Conservation (phyloP, 1,140 invertebrate genomes). For the Aethina tumida region DNA sequence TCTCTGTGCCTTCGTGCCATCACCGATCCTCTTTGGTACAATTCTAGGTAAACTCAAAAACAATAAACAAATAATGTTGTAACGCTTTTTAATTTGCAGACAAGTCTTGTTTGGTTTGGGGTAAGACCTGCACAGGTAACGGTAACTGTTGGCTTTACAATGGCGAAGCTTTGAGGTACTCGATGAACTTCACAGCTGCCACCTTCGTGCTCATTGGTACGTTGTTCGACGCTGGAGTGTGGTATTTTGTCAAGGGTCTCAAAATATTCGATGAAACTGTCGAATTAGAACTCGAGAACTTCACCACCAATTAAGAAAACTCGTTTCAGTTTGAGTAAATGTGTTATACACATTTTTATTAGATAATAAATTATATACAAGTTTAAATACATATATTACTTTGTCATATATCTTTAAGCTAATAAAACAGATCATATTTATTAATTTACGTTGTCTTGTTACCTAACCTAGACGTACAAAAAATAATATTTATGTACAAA, state of each 20-base stretch:
- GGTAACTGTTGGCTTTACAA: constrained; percentile 69
- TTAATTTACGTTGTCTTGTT: too few species aligned
- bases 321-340: too few species aligned
- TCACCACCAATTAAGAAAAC: too few species aligned
- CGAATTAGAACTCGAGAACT: constrained; percentile 36
- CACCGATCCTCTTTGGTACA: constrained; percentile 61
- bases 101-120: constrained; percentile 61
- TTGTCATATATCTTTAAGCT: too few species aligned
- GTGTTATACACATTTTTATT: too few species aligned
- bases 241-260: constrained; percentile 57
- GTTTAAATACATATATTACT: too few species aligned
- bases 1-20: constrained; percentile 59
- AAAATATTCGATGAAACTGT: constrained; percentile 61
- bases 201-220: constrained; percentile 53
- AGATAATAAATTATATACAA: too few species aligned
- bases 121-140: constrained; percentile 58
- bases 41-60: constrained; percentile 47
- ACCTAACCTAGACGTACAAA: too few species aligned
- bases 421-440: too few species aligned
- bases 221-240: constrained; percentile 53
- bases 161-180: constrained; percentile 51
- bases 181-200: constrained; percentile 55
- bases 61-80: constrained; percentile 11
- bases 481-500: too few species aligned
- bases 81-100: constrained; percentile 36